phyloP scores from a whole-genome alignment of 1,140 invertebrate genomes.

The Phortica variegata region DNA sequence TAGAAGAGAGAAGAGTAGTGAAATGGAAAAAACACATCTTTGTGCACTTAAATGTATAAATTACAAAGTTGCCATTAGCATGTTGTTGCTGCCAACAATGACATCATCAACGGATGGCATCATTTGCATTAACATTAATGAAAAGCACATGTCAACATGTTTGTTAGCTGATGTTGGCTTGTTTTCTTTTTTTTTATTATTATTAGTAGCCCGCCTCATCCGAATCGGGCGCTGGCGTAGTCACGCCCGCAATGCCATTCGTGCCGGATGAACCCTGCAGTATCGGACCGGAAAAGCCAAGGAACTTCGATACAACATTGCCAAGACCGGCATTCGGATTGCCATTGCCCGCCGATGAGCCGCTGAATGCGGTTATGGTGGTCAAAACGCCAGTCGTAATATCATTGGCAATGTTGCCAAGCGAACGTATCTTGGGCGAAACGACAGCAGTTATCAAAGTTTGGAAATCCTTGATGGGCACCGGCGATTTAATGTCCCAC shows the following conservation, averaged over 20 bases:
- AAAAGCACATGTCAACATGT: too few species aligned
- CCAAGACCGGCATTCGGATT: constrained; percentile 50
- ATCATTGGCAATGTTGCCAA: constrained; percentile 62
- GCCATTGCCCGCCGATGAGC: constrained; percentile 50
- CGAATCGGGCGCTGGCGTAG: constrained; percentile 40
- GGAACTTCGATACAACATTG: constrained; percentile 51
- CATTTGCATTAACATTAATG: too few species aligned
- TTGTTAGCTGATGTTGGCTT: too few species aligned
- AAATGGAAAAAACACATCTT: too few species aligned
- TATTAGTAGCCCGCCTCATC: constrained; percentile 51
- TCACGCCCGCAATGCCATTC: constrained; percentile 34
- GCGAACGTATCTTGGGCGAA: constrained; percentile 63
- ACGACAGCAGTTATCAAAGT: constrained; percentile 59
- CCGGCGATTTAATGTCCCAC: constrained; percentile 68
- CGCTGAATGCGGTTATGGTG: constrained; percentile 53
- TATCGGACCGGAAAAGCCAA: constrained; percentile 54
- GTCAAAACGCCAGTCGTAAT: constrained; percentile 60
- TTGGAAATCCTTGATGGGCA: constrained; percentile 57
- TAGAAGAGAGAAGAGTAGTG: too few species aligned
- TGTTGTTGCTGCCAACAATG: too few species aligned
- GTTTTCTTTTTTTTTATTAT: too few species aligned
- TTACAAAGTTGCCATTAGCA: too few species aligned
- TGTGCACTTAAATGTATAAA: too few species aligned
- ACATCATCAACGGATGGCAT: too few species aligned
- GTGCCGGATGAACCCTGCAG: constrained; percentile 46